These are phyloP conservation scores for Lysiphlebus fabarum DNA, from an alignment of 1,140 invertebrate genomes.

Conservation along the genomic window DNA sequence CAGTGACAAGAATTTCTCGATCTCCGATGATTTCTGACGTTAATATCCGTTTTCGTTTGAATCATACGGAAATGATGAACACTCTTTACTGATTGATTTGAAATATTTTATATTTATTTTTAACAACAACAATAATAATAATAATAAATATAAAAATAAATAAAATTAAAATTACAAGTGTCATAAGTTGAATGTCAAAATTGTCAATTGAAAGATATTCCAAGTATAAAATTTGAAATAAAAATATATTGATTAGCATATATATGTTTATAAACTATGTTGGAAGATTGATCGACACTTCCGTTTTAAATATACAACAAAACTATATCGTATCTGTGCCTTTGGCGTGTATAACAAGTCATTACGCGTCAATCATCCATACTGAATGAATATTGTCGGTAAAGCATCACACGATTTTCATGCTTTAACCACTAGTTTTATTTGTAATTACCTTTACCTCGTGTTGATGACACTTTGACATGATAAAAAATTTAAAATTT, in stretches of 20 bases:
- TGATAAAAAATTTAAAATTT: too few relatives aligned
- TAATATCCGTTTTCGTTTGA: conserved; percentile 8
- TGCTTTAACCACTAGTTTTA: conserved; percentile 1
- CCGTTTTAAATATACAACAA: conserved; percentile 1
- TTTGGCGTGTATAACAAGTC: conserved; percentile 6
- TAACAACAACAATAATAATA: not conserved
- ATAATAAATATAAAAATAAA: too few relatives aligned
- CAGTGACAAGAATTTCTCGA: not conserved
- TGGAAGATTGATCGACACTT: conserved; percentile 10
- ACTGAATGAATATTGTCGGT: not conserved
- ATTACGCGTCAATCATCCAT: conserved; percentile 11
- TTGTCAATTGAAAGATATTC: too few relatives aligned
- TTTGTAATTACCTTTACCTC: conserved; percentile 6
- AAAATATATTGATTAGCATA: too few relatives aligned
- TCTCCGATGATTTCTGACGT: conserved; percentile 10
- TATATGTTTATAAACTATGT: too few relatives aligned
- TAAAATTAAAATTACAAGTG: too few relatives aligned
- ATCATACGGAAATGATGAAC: conserved; percentile 2
- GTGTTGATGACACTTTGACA: conserved; percentile 10
- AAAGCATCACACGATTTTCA: conserved; percentile 10
- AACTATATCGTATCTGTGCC: not conserved
- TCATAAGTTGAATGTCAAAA: too few relatives aligned
- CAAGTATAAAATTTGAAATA: too few relatives aligned
- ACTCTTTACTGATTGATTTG: not conserved
- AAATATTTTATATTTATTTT: not conserved